Percentiles rank a stretch among this genome's conserved stretches.
phyloP scores from a whole-genome alignment of 2,797 vertebrate genomes.

The Acropternis orthonyx region DNA sequence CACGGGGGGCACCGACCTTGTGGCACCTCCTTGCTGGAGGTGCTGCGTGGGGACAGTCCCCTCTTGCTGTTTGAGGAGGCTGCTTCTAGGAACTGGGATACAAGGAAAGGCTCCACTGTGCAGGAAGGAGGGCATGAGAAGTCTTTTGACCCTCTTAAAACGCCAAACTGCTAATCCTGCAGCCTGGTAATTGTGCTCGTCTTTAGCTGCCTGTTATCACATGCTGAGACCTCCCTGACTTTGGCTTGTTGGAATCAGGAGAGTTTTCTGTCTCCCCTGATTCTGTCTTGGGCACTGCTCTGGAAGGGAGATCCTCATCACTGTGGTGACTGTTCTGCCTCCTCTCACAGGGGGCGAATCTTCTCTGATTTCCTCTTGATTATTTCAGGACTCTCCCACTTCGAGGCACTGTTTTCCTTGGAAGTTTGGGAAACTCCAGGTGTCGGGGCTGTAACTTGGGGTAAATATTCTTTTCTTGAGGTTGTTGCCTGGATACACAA shows the following conservation, averaged over 20 bases:
- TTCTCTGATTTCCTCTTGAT: neutral
- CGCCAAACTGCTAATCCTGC: neutral
- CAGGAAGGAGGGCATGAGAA: neutral
- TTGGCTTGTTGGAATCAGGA: neutral
- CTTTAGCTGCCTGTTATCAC: neutral
- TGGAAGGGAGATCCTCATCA: neutral
- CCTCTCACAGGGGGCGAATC: neutral
- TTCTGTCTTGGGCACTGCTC: neutral
- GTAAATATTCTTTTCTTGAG: neutral
- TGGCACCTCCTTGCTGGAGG: neutral
- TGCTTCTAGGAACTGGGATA: neutral
- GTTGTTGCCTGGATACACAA: neutral
- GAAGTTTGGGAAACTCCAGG: neutral
- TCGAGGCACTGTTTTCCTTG: neutral
- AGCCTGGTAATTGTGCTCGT: neutral
- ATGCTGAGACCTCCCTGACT: neutral
- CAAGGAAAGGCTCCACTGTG: neutral
- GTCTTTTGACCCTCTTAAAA: neutral
- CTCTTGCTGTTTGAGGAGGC: accelerated
- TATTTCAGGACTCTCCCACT: neutral
- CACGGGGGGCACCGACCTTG: neutral
- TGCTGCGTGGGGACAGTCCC: accelerated
- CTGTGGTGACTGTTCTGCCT: neutral
- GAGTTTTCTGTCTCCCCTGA: neutral
- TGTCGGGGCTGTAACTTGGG: neutral